Base-by-base conservation (phyloP, 2,888 invertebrate genomes). In the Tachystola acroxantha region DNA sequence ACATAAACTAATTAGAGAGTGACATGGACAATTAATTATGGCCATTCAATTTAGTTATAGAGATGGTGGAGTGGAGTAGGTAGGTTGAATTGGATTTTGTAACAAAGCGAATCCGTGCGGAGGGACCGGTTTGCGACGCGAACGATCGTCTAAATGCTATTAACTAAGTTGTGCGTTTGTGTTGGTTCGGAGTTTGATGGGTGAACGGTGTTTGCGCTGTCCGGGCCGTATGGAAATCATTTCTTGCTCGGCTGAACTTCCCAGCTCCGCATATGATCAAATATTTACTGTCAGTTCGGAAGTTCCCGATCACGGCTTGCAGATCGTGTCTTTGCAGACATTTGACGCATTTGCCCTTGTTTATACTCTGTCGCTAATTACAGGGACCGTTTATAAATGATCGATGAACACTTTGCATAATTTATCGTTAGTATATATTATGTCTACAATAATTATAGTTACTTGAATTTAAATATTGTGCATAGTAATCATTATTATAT, bases 91-190 rank as follows among this genome's bases (percentile, higher is more conserved):
- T 47, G 53, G 45, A 56, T 57, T 52, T 52, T 53, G 54, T 62
- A 55, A 62, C 56, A 58, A 60, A 66, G 65, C 56, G 51, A 63
- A 46, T 44, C 62, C 59, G 50, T 53, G 57, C 52, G 58, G 53
- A 56, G 55, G 48, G 57, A 53, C 64, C 62, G 56, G 61, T 71
- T 68, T 66, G 62, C 57, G 53, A 52, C 57, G 58, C 44, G 39
- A 50, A 49, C 66, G 66, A 75, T 71, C 64, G 64, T 70, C 71
- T 69, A 73, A 78, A 72, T 72, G 72, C 79, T 79, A 80, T 82
- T 80, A 81, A 75, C 74, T 68, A 78, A 81, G 77, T 80, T 78
- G 64, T 65, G 62, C 67, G 75, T 75, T 77, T 73, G 70, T 76
- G 71, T 78, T 77, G 66, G 16, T 6, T 6, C 16, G 16, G 69